phyloP scores from a whole-genome alignment of 2,113 vertebrate species.

The Suricata suricatta region DNA sequence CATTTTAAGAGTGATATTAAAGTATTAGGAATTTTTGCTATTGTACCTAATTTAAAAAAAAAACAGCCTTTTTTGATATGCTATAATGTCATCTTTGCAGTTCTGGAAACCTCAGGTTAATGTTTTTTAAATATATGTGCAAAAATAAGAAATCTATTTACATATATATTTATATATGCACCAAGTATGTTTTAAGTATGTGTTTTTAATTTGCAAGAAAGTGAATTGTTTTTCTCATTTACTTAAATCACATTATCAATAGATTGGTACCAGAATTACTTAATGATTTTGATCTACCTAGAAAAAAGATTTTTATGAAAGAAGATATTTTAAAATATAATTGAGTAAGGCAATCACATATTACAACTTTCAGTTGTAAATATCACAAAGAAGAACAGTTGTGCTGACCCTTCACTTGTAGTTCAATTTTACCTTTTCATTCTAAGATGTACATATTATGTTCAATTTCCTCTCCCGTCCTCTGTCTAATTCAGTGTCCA shows the following conservation, averaged over 20 bases:
- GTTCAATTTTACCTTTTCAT: conserved; percentile 64
- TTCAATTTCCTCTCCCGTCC: conserved; percentile 71
- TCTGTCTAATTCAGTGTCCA: conserved; percentile 64
- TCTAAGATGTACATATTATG: conserved; percentile 66
- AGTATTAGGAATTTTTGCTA: neutral
- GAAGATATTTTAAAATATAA: conserved; percentile 12
- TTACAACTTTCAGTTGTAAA: conserved; percentile 24
- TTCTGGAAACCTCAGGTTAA: neutral
- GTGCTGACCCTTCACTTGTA: conserved; percentile 17
- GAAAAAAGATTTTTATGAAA: neutral
- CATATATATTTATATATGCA: neutral
- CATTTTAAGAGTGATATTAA: neutral
- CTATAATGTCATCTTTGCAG: neutral
- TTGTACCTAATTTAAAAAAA: neutral
- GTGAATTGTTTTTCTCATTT: neutral
- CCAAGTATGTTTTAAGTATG: neutral
- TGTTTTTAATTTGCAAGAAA: conserved; percentile 20
- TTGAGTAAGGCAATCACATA: neutral
- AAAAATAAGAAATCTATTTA: neutral
- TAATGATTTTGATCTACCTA: neutral
- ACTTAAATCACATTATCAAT: neutral
- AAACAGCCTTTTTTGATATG: neutral
- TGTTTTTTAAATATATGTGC: neutral
- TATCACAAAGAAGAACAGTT: neutral
- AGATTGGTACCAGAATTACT: neutral